Evolutionary conservation across 2,797 vertebrate species (phyloP), one percentile per base, ranked within the genome.

Genomic region (Geotrypetes seraphini): DNA sequence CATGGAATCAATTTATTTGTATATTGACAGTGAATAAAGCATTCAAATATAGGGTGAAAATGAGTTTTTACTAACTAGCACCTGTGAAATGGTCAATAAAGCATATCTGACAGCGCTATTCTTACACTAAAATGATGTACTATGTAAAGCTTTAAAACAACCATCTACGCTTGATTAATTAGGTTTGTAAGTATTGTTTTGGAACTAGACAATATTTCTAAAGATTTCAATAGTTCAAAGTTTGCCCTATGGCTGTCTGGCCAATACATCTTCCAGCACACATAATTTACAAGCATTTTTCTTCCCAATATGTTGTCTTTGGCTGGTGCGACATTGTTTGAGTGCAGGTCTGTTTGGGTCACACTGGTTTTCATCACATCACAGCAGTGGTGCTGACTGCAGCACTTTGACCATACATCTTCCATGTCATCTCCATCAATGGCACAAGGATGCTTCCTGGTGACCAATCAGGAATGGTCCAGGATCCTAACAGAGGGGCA

Each of bases 211-310:
- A 78, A 83, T 83, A 83, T 81, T 83, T 81, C 81, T 83, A 83
- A 81, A 78, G 80, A 73, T 72, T 81, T 84, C 75, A 77, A 83
- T 82, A 78, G 75, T 81, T 83, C 80, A 84, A 81, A 83, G 78
- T 72, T 79, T 83, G 80, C 79, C 83, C 79, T 83, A 69, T 84
- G 77, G 75, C 78, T 44, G 33, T 41, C 60, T 56, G 62, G 58
- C 74, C 73, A 83, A 83, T 83, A 81, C 64, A 86, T 84, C 79
- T 81, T 85, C 79, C 63, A 73, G 61, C 69, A 56, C 69, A 60
- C 26, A 50, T 39, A 30, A 56, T 75, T 79, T 79, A 77, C 73
- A 75, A 78, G 77, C 77, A 83, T 82, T 84, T 84, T 82, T 81
- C 81, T 70, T 86, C 78, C 67, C 81, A 74, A 81, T 85, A 77